Evolutionary conservation across 2,113 vertebrate genomes (phyloP).

Genomic region (Engystomops pustulosus): DNA sequence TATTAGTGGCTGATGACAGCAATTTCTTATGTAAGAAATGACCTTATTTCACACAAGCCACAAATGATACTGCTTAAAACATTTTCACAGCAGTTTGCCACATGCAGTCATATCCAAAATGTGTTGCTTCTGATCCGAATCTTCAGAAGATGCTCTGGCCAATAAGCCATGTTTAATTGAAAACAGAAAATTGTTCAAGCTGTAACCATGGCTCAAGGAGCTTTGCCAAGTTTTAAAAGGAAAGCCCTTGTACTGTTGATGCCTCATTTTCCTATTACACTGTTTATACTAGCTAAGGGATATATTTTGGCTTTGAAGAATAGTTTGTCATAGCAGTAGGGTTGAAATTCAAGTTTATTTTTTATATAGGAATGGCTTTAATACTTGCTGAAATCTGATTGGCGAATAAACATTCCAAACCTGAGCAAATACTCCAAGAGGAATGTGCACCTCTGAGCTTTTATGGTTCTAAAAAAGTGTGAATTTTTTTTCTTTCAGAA

Average conservation of each 20-base stretch:
- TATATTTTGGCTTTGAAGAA: slow-evolving; percentile 46
- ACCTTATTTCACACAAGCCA: neutral
- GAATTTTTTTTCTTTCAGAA: slow-evolving; percentile 8
- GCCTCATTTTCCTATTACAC: slow-evolving; percentile 55
- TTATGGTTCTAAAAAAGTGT: slow-evolving; percentile 12
- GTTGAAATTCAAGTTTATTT: slow-evolving; percentile 47
- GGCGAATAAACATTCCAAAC: slow-evolving; percentile 37
- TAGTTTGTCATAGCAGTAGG: slow-evolving; percentile 50
- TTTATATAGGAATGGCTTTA: slow-evolving; percentile 38
- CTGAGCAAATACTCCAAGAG: slow-evolving; percentile 26
- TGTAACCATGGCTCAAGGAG: slow-evolving; percentile 22
- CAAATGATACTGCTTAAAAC: neutral
- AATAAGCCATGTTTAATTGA: slow-evolving; percentile 45
- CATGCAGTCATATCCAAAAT: neutral
- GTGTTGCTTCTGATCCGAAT: slow-evolving; percentile 12
- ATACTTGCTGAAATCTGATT: slow-evolving; percentile 25
- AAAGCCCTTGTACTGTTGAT: slow-evolving; percentile 55
- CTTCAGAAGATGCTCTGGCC: slow-evolving; percentile 18
- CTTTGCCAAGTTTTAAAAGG: slow-evolving; percentile 48
- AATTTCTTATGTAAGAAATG: neutral
- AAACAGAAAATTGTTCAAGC: slow-evolving; percentile 39
- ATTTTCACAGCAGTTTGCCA: neutral
- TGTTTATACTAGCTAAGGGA: slow-evolving; percentile 48
- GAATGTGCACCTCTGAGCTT: slow-evolving; percentile 17
- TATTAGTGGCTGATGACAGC: neutral